phyloP scores from a whole-genome alignment of 2,888 invertebrate species.

The Nipponacmea schrenckii region DNA sequence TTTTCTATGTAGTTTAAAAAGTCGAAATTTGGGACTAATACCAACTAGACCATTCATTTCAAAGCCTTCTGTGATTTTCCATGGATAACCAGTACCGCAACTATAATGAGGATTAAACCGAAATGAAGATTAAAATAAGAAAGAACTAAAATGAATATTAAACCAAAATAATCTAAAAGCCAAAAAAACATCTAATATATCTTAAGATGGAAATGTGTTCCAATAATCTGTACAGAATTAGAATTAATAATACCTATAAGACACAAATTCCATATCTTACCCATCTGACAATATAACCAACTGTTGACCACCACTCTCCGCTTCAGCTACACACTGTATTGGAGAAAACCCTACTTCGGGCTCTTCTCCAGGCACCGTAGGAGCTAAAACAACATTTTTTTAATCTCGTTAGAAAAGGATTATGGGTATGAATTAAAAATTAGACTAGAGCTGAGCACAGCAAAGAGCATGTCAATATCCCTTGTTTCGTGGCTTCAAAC shows the following conservation, averaged over 20 bases:
- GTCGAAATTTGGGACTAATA: not conserved
- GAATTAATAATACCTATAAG: not conserved
- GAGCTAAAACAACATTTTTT: no score
- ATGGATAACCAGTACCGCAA: not conserved
- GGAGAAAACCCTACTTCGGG: not conserved
- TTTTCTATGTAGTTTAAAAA: not conserved
- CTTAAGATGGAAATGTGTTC: not conserved
- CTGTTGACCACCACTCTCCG: not conserved
- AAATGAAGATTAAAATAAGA: no score
- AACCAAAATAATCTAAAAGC: no score
- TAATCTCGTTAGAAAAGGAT: no score
- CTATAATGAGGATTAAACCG: not conserved
- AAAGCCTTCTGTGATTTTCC: not conserved
- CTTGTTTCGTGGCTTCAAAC: no score
- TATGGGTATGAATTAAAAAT: no score
- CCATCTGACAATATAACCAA: slow-evolving; percentile 4
- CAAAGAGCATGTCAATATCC: no score
- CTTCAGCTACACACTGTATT: not conserved
- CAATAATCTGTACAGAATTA: not conserved
- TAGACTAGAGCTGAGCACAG: no score
- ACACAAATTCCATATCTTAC: not conserved
- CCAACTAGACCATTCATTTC: not conserved
- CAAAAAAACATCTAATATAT: no score
- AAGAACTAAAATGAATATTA: no score
- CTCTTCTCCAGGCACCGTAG: no score